Conservation (phyloP, 92 coral and sea anemone species). For the Chrysogorgia sp. region DNA sequence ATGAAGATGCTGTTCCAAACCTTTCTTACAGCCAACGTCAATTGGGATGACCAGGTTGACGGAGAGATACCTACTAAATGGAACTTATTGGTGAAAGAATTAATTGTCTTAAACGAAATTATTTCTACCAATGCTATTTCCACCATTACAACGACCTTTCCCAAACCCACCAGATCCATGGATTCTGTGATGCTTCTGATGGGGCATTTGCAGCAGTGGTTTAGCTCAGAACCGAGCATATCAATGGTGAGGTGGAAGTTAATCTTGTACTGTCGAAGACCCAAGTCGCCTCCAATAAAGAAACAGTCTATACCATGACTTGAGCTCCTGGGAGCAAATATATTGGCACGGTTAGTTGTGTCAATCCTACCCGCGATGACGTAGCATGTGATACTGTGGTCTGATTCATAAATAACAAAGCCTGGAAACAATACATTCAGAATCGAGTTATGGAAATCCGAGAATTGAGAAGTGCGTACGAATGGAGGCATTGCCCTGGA, state of each 20-base stretch:
- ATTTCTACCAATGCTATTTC: slow-evolving; percentile 33
- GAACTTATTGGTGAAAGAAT: slow-evolving; percentile 12
- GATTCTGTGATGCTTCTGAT: slow-evolving; percentile 46
- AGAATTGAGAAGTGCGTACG: slow-evolving; percentile 12
- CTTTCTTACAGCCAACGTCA: slow-evolving; percentile 23
- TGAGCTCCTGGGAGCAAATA: slow-evolving; percentile 45
- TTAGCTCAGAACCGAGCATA: slow-evolving; percentile 31
- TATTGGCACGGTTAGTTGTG: slow-evolving; percentile 45
- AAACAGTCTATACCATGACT: slow-evolving; percentile 52
- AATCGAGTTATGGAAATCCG: slow-evolving; percentile 56
- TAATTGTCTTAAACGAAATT: slow-evolving; percentile 10
- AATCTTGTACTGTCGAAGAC: slow-evolving; percentile 43
- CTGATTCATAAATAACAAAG: slow-evolving; percentile 51
- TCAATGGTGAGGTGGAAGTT: slow-evolving; percentile 11
- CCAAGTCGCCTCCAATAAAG: slow-evolving; percentile 43
- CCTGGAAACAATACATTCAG: slow-evolving; percentile 60
- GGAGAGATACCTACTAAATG: slow-evolving; percentile 20
- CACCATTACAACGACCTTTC: slow-evolving; percentile 9
- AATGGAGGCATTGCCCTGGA: slow-evolving; percentile 60
- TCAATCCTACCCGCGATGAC: slow-evolving; percentile 30
- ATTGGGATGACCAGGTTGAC: slow-evolving; percentile 37
- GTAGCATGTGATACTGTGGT: slow-evolving; percentile 34
- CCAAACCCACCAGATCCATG: slow-evolving; percentile 38
- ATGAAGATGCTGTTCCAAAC: slow-evolving; percentile 48
- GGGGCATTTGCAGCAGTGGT: slow-evolving; percentile 45